Conservation (phyloP, 2,888 invertebrate genomes). For the Fissipunctia ypsillon region DNA sequence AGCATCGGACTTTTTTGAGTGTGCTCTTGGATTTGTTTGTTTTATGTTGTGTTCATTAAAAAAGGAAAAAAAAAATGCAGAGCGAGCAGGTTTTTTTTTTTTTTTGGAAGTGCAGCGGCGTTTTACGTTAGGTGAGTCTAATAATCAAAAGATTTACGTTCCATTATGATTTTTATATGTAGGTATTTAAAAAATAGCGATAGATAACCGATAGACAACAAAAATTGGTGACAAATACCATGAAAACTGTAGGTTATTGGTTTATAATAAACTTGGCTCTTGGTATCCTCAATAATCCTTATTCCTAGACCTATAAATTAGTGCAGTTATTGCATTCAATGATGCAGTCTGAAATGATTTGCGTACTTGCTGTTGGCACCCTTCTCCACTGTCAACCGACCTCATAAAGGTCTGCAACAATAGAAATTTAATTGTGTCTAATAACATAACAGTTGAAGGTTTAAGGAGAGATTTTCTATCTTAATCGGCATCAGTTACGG, state of each 20-base stretch:
- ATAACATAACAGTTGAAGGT: too few relatives aligned
- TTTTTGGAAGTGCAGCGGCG: not conserved
- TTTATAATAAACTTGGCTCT: not conserved
- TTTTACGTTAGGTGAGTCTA: not conserved
- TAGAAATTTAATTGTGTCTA: too few relatives aligned
- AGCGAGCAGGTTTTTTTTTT: not conserved
- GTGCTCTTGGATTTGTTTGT: constrained; percentile 35
- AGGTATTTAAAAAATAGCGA: not conserved
- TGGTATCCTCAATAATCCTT: too few relatives aligned
- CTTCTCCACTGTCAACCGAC: too few relatives aligned
- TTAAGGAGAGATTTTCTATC: constrained; percentile 28
- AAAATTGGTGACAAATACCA: not conserved
- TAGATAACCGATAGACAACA: not conserved
- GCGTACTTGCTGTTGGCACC: constrained; percentile 35
- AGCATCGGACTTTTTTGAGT: constrained; percentile 62
- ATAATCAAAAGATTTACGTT: not conserved
- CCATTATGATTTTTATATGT: not conserved
- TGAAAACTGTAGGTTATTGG: not conserved
- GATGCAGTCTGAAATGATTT: constrained; percentile 25
- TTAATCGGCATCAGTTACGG: too few relatives aligned
- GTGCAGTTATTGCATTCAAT: constrained; percentile 4
- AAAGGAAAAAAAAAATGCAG: not conserved
- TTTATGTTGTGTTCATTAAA: constrained; percentile 11
- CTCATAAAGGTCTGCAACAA: too few relatives aligned
- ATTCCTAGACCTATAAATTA: constrained; percentile 12